A percentile compares a stretch with the other conserved stretches of the same genome.
phyloP scores from a whole-genome alignment of 2,888 invertebrate species.

The Volucella bombylans region DNA sequence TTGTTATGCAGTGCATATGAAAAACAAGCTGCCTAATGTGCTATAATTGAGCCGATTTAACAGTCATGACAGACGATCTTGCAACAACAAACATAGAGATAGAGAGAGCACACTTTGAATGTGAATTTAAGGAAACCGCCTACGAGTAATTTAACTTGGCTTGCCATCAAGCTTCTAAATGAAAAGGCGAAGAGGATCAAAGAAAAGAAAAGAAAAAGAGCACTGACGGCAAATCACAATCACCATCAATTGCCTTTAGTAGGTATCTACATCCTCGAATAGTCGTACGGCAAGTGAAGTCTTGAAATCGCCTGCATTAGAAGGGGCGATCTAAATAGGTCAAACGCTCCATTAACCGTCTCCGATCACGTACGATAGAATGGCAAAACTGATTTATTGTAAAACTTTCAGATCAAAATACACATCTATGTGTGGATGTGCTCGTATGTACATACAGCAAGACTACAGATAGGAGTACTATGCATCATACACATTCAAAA shows the following conservation, averaged over 20 bases:
- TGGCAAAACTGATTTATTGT: constrained; percentile 67
- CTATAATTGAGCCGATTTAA: constrained; percentile 62
- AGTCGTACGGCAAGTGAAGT: constrained; percentile 5
- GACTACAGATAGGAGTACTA: not conserved
- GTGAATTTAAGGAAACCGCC: constrained; percentile 49
- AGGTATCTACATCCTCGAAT: not conserved
- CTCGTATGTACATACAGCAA: not conserved
- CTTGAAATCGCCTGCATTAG: constrained; percentile 42
- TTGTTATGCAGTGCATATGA: constrained; percentile 32
- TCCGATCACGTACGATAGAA: constrained; percentile 65
- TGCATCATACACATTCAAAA: constrained; percentile 2
- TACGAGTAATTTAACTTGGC: constrained; percentile 44
- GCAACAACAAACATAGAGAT: constrained; percentile 7
- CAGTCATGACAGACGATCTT: constrained; percentile 45
- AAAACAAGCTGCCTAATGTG: constrained; percentile 40
- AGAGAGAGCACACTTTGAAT: constrained; percentile 34
- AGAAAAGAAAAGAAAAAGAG: constrained; percentile 14
- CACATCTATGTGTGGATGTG: constrained; percentile 12
- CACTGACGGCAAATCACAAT: constrained; percentile 27
- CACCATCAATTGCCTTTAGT: constrained; percentile 5
- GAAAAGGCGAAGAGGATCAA: not conserved
- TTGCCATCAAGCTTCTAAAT: constrained; percentile 1
- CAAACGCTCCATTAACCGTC: constrained; percentile 54
- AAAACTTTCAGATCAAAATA: constrained; percentile 48
- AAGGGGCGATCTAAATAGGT: constrained; percentile 57